Evolutionary conservation across 2,888 invertebrate genomes (phyloP).

Genomic region (Trichopria drosophilae): DNA sequence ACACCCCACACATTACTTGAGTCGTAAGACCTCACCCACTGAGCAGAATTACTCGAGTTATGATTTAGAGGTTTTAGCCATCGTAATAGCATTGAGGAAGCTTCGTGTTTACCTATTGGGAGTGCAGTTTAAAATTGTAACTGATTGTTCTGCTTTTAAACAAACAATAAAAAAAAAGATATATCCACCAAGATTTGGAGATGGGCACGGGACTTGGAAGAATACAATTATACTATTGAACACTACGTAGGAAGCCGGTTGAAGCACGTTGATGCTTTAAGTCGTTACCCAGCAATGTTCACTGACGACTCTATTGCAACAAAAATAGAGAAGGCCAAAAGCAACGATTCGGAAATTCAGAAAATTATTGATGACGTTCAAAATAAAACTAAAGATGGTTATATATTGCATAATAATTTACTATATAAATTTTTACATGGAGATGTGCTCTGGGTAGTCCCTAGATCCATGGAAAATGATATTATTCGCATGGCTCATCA

Average conservation of each 20-base stretch:
- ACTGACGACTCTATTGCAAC: not conserved
- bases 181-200: no score
- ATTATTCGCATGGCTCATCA: slow-evolving; percentile 13
- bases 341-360: not conserved
- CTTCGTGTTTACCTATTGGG: slow-evolving; percentile 14
- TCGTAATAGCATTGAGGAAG: slow-evolving; percentile 1
- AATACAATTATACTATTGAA: no score
- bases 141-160: slow-evolving; percentile 22
- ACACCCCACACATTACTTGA: no score
- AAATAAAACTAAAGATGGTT: no score
- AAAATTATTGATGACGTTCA: not conserved
- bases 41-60: slow-evolving; percentile 25
- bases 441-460: slow-evolving; percentile 9
- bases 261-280: slow-evolving; percentile 12
- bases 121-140: no score
- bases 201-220: no score
- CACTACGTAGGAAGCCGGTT: slow-evolving; percentile 6
- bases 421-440: no score
- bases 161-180: slow-evolving; percentile 22
- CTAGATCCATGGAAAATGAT: slow-evolving; percentile 7
- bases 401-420: no score
- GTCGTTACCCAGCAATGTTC: slow-evolving; percentile 1
- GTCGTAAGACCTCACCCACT: no score
- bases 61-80: slow-evolving; percentile 13
- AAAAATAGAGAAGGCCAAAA: slow-evolving; percentile 4